These are phyloP conservation scores for Pseudococcus viburni DNA, from an alignment of 2,888 invertebrate genomes.

Conservation along the genomic window DNA sequence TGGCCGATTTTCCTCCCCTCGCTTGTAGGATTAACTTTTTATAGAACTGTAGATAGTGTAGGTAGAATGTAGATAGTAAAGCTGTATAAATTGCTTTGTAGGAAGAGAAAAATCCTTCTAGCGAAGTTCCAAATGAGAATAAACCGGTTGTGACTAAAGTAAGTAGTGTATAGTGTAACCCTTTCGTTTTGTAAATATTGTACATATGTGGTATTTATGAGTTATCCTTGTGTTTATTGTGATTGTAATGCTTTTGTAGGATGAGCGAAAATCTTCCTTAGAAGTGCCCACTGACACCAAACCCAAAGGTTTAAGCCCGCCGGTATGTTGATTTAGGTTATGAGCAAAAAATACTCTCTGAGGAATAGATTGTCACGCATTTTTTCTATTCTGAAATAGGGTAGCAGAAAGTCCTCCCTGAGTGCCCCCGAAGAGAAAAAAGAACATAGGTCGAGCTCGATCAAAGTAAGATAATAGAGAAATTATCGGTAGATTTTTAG, in stretches of 20 bases:
- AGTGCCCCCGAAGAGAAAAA: constrained; percentile 48
- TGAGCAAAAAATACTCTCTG: background rate
- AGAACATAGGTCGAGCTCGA: constrained; percentile 28
- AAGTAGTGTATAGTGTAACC: constrained; percentile 11
- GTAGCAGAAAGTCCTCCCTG: constrained; percentile 22
- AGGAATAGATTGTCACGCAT: background rate
- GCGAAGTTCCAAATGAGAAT: constrained; percentile 31
- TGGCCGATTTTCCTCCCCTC: background rate
- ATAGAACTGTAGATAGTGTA: constrained; percentile 31
- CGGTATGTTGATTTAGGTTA: background rate
- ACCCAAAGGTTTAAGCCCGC: constrained; percentile 15
- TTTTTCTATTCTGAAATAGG: constrained; percentile 24
- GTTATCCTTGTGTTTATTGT: background rate
- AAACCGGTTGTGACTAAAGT: constrained; percentile 42
- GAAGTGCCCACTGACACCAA: constrained; percentile 56
- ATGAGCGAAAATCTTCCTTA: constrained; percentile 59
- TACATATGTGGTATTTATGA: background rate
- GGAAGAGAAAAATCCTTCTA: constrained; percentile 57
- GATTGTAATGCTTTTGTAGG: constrained; percentile 59
- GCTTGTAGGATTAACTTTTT: constrained; percentile 48
- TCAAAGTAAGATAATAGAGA: constrained; percentile 18
- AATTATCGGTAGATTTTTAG: background rate
- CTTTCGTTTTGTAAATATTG: background rate
- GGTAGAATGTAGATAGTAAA: constrained; percentile 27
- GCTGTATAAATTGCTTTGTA: constrained; percentile 52